Percentiles rank a stretch among this genome's conserved stretches.
phyloP scores from a whole-genome alignment of 1,140 invertebrate genomes.

The Papilio aristodemus region DNA sequence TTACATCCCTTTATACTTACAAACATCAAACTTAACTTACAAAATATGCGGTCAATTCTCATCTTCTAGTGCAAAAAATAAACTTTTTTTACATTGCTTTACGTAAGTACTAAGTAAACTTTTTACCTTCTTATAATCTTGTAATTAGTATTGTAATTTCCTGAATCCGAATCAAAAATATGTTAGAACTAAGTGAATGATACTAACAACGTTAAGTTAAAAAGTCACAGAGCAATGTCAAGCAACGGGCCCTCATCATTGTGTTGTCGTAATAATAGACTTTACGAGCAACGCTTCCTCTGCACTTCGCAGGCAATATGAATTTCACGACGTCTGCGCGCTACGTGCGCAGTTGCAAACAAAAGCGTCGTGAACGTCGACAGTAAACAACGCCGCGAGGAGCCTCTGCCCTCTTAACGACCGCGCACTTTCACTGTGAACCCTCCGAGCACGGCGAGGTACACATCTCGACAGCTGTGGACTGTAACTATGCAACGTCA shows the following conservation, averaged over 20 bases:
- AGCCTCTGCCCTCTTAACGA: slow-evolving; percentile 37
- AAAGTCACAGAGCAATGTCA: neutral
- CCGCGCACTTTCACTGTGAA: slow-evolving; percentile 40
- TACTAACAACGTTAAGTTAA: neutral
- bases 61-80: too few relatives aligned
- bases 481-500: slow-evolving; percentile 36
- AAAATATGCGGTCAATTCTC: too few relatives aligned
- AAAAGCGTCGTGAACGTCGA: slow-evolving; percentile 39
- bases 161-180: neutral
- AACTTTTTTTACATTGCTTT: too few relatives aligned
- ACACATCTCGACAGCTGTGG: slow-evolving; percentile 50
- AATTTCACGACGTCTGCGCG: slow-evolving; percentile 34
- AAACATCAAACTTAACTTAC: too few relatives aligned
- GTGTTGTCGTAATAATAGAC: slow-evolving; percentile 15
- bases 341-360: slow-evolving; percentile 21
- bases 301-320: slow-evolving; percentile 22
- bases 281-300: slow-evolving; percentile 13
- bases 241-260: neutral
- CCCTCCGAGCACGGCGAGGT: slow-evolving; percentile 39
- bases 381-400: slow-evolving; percentile 26
- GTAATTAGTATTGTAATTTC: neutral
- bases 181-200: neutral
- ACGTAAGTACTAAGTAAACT: too few relatives aligned
- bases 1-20: too few relatives aligned
- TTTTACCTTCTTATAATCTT: too few relatives aligned